Conservation (phyloP, 2,888 invertebrate species). For the Neuroscelio doddi region DNA sequence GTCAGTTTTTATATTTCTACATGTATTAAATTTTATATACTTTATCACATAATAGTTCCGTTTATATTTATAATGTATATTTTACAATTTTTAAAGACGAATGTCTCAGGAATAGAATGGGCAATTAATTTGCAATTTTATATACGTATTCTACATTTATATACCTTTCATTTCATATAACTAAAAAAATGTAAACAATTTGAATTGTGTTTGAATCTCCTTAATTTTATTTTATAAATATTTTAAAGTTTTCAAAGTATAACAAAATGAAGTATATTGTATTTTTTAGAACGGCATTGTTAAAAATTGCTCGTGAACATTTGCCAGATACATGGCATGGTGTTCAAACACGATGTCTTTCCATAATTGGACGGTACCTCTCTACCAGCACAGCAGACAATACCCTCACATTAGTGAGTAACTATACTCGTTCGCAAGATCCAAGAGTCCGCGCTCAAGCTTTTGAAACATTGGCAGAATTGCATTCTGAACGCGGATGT, state of each 20-base stretch:
- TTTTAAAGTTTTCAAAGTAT: conserved; percentile 3
- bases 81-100: too few relatives aligned
- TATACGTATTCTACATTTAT: too few relatives aligned
- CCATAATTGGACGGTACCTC: conserved; percentile 83
- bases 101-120: too few relatives aligned
- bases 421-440: conserved; percentile 90
- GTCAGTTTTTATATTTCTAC: too few relatives aligned
- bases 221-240: conserved; percentile 13
- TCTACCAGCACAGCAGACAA: conserved; percentile 76
- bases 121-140: too few relatives aligned
- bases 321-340: conserved; percentile 84
- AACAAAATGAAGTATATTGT: too few relatives aligned
- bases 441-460: conserved; percentile 93
- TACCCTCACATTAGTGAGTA: conserved; percentile 79
- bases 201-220: too few relatives aligned
- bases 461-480: conserved; percentile 86
- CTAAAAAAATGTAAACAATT: too few relatives aligned
- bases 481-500: conserved; percentile 85
- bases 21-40: too few relatives aligned
- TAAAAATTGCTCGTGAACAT: conserved; percentile 79
- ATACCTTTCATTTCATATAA: too few relatives aligned
- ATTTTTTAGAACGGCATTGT: conserved; percentile 56
- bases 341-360: conserved; percentile 85
- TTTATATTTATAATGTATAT: too few relatives aligned
- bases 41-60: too few relatives aligned